Conservation (phyloP, 2,113 vertebrate species). For the Sula dactylatra region DNA sequence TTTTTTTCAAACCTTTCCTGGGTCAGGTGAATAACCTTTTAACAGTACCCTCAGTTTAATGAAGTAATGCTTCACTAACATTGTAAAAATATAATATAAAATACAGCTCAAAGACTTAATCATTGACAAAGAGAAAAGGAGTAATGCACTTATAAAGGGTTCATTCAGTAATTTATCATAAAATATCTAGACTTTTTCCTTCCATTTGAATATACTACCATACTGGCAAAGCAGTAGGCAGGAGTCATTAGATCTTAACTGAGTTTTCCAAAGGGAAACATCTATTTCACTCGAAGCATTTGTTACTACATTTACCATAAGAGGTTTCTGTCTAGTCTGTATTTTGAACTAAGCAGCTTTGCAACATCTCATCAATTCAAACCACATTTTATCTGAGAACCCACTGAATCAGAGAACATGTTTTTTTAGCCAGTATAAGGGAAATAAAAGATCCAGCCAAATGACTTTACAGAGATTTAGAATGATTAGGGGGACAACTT, state of each 20-base stretch:
- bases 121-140: neutral
- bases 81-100: neutral
- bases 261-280: conserved; percentile 13
- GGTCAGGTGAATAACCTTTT: neutral
- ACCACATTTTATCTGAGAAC: neutral
- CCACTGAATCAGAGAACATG: neutral
- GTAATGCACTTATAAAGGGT: neutral
- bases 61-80: neutral
- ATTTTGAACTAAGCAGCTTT: conserved; percentile 32
- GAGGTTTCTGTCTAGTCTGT: neutral
- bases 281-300: conserved; percentile 3
- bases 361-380: conserved; percentile 14
- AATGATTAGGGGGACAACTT: conserved; percentile 9
- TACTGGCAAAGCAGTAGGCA: neutral
- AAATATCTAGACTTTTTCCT: neutral
- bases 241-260: neutral
- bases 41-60: neutral
- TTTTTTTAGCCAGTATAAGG: neutral
- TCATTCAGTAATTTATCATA: neutral
- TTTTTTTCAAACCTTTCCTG: neutral
- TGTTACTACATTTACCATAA: conserved; percentile 1
- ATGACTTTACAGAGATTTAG: neutral
- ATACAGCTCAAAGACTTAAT: neutral
- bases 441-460: neutral
- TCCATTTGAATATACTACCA: neutral